These are phyloP conservation scores for Proterorhinus semilunaris DNA, from an alignment of 2,113 vertebrate genomes.

Conservation along the genomic window DNA sequence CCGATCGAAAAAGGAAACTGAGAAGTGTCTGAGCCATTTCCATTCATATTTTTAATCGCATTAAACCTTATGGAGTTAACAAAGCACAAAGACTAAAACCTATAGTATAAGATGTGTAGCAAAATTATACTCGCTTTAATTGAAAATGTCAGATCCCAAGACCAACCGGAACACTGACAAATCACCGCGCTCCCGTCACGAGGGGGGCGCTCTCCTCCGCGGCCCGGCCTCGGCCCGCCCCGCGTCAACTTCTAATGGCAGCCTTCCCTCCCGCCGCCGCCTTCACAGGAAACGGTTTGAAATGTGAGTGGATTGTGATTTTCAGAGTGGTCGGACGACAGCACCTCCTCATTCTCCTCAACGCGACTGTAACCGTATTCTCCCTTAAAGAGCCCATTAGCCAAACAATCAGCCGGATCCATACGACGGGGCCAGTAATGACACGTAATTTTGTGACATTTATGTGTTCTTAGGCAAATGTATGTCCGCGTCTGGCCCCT, in stretches of 20 bases:
- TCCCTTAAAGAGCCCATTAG: conserved; percentile 61
- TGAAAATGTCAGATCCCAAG: too few species aligned
- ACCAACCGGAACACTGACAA: too few species aligned
- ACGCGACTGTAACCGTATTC: conserved; percentile 33
- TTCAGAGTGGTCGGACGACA: conserved; percentile 23
- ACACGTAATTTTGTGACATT: conserved; percentile 75
- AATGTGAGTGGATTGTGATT: conserved; percentile 68
- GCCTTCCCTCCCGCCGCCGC: conserved; percentile 33
- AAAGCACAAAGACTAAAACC: too few species aligned
- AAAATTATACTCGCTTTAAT: too few species aligned
- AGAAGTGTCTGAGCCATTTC: too few species aligned
- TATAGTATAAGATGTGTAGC: too few species aligned
- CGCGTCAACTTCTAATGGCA: conserved; percentile 44
- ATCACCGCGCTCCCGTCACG: too few species aligned
- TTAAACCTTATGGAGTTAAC: too few species aligned
- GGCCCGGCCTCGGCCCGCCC: background rate
- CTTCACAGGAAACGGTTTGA: conserved; percentile 55
- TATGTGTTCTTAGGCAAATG: conserved; percentile 78
- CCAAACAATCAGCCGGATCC: conserved; percentile 65
- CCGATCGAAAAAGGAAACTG: too few species aligned
- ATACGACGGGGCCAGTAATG: conserved; percentile 71
- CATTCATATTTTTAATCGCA: too few species aligned
- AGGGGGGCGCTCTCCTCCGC: too few species aligned
- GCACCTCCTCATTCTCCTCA: conserved; percentile 30
- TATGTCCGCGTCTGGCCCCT: conserved; percentile 63